Conservation (phyloP, 1,140 invertebrate genomes). For the Eupeodes corollae region DNA sequence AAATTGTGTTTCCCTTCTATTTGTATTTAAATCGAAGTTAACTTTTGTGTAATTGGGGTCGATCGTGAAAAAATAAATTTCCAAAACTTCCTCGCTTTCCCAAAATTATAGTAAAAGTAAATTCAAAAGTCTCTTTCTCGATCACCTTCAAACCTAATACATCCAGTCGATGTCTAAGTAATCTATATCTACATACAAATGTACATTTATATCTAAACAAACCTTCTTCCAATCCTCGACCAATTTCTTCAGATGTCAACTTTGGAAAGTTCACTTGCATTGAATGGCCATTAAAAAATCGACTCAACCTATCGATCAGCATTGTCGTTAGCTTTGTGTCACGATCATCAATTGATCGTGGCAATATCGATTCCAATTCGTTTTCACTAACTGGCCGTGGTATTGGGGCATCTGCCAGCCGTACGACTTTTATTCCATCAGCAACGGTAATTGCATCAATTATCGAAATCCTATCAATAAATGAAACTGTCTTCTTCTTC, state of each 20-base stretch:
- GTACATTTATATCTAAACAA: slow-evolving; percentile 13
- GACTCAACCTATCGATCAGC: slow-evolving; percentile 55
- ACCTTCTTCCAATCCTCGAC: slow-evolving; percentile 63
- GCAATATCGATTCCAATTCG: slow-evolving; percentile 53
- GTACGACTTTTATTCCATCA: slow-evolving; percentile 53
- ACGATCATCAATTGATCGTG: slow-evolving; percentile 47
- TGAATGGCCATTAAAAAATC: slow-evolving; percentile 59
- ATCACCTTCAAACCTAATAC: too few relatives aligned
- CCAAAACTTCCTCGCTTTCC: too few relatives aligned
- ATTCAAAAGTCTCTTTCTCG: too few relatives aligned
- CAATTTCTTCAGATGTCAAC: slow-evolving; percentile 52
- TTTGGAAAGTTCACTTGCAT: slow-evolving; percentile 64
- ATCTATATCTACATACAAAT: too few relatives aligned
- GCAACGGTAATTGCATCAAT: slow-evolving; percentile 54
- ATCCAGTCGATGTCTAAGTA: too few relatives aligned
- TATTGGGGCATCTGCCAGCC: slow-evolving; percentile 39
- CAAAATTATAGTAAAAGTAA: too few relatives aligned
- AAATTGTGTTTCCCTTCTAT: too few relatives aligned
- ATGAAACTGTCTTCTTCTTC: slow-evolving; percentile 68
- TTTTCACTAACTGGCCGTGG: slow-evolving; percentile 39
- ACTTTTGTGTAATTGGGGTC: too few relatives aligned
- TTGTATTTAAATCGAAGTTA: too few relatives aligned
- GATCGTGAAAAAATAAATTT: too few relatives aligned
- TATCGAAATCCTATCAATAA: slow-evolving; percentile 56
- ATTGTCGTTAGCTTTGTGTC: slow-evolving; percentile 55